A percentile compares a stretch with the other conserved stretches of the same genome.
Evolutionary conservation across 2,113 vertebrate species (phyloP).

Genomic region (Halichoerus grypus): DNA sequence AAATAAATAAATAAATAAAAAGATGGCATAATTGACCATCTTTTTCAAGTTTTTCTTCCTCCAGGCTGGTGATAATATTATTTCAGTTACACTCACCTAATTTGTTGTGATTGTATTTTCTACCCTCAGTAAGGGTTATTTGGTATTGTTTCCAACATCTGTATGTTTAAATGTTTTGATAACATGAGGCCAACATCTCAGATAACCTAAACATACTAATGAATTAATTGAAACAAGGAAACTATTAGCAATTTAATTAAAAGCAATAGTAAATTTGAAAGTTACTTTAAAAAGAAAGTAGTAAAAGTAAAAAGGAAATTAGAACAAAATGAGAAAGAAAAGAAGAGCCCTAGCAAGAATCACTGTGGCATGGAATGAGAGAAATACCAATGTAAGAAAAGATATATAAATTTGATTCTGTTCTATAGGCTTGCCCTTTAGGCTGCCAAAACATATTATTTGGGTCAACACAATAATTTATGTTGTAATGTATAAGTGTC

Average conservation of each 20-base stretch:
- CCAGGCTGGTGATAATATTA: neutral
- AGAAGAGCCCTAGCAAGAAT: neutral
- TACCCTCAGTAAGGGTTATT: constrained; percentile 17
- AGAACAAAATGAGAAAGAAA: neutral
- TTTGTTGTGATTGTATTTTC: neutral
- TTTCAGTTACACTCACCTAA: neutral
- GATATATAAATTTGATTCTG: neutral
- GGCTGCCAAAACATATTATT: neutral
- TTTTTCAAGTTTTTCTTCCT: neutral
- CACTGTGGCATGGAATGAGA: neutral
- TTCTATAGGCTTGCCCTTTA: neutral
- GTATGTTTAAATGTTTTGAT: constrained; percentile 19
- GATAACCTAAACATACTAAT: constrained; percentile 70
- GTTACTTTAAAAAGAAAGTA: constrained; percentile 49
- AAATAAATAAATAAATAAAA: no score
- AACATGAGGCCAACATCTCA: constrained; percentile 15
- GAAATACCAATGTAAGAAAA: neutral
- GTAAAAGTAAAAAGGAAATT: constrained; percentile 65
- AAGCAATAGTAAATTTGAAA: constrained; percentile 64
- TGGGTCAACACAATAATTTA: neutral
- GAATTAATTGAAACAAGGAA: constrained; percentile 68
- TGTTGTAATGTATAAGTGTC: neutral
- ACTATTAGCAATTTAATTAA: constrained; percentile 74
- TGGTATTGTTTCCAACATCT: constrained; percentile 58
- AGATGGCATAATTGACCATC: neutral